Evolutionary conservation across 2,797 vertebrate genomes (phyloP), one percentile per base, ranked within the genome.

Genomic region (Numenius phaeopus): DNA sequence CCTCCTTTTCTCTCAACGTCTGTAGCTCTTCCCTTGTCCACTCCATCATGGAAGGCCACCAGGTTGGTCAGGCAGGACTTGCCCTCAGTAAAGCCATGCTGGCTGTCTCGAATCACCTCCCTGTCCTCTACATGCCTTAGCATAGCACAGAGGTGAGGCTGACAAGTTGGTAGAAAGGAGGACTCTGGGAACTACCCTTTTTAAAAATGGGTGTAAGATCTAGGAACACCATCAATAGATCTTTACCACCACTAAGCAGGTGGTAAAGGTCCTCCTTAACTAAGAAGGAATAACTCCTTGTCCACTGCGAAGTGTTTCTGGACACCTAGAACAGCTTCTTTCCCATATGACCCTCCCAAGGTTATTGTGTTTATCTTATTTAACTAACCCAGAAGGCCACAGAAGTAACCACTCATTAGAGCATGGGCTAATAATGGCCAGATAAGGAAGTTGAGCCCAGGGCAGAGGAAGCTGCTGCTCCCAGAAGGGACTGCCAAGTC

Each of bases 381-480:
- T 17, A 78, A 79, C 10, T 65, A 78, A 26, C 21, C 40, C 58
- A 65, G 76, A 12, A 57, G 50, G 57, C 49, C 67, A 40, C 42
- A 54, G 19, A 21, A 29, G 39, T 14, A 54, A 77, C 18, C 19
- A 26, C 73, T 61, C 26, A 4, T 20, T 30, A 87, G 20, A 82
- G 37, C 55, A 21, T 2, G 37, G 44, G 29, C 27, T 46, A 72
- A 39, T 0, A 86, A 66, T 19, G 29, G 61, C 61, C 84, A 92
- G 71, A 67, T 2, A 16, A 89, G 79, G 67, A 77, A 85, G 71
- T 0, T 32, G 22, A 96, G 42, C 30, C 76, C 69, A 70, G 39
- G 66, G 64, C 50, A 95, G 52, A 86, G 69, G 71, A 91, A 88
- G 83, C 47, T 91, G 62, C 87, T 79, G 62, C 72, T 93, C 88